These are phyloP conservation scores for Drosophila ohnishii DNA, from an alignment of 1,140 invertebrate genomes.

Conservation along the genomic window DNA sequence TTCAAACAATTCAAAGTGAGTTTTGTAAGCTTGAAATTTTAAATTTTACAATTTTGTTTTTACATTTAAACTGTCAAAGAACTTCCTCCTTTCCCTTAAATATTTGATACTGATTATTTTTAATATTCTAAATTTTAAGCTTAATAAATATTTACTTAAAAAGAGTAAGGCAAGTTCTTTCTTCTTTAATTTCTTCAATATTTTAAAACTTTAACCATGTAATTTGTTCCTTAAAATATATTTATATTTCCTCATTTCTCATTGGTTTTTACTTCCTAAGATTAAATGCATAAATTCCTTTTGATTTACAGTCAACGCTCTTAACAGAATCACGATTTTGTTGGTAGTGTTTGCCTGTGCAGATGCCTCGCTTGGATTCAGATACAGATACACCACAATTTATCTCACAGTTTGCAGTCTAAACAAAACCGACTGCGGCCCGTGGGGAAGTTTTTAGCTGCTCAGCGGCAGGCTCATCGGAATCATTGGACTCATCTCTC, in stretches of 20 bases:
- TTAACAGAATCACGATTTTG: conserved; percentile 5
- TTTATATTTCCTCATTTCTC: not conserved
- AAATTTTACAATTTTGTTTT: not conserved
- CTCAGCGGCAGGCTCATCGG: conserved; percentile 57
- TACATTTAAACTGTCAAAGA: too few species aligned
- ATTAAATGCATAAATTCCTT: not conserved
- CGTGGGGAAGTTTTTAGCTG: conserved; percentile 53
- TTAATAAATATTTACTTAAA: too few species aligned
- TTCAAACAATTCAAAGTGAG: not conserved
- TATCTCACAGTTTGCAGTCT: conserved; percentile 81
- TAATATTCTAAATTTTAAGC: too few species aligned
- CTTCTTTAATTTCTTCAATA: too few species aligned
- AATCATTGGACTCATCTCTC: conserved; percentile 67
- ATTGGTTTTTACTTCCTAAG: not conserved
- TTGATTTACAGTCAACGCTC: not conserved
- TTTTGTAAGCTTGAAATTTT: not conserved
- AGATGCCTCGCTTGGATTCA: conserved; percentile 62
- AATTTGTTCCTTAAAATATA: not conserved
- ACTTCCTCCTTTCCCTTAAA: too few species aligned
- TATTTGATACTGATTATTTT: too few species aligned
- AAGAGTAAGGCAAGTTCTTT: too few species aligned
- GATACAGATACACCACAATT: conserved; percentile 78
- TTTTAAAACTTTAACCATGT: too few species aligned
- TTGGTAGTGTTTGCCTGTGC: conserved; percentile 14
- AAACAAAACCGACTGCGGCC: conserved; percentile 74